Evolutionary conservation across 2,113 vertebrate species (phyloP).

Genomic region (Thalassarche chlororhynchos): DNA sequence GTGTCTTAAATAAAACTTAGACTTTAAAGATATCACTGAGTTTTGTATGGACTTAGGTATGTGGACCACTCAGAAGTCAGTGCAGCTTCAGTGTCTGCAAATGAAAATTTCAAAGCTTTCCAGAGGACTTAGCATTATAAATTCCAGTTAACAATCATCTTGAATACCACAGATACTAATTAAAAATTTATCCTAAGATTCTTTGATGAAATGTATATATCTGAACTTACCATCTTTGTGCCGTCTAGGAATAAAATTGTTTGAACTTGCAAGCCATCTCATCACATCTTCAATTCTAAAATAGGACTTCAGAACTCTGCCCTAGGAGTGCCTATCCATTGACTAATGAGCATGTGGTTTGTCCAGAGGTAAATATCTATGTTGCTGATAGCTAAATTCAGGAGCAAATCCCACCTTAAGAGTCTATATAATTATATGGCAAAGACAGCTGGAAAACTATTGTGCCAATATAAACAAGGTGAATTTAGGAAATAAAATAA

Average conservation of each 20-base stretch:
- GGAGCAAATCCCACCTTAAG: neutral
- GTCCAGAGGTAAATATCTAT: neutral
- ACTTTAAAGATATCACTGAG: neutral
- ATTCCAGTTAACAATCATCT: neutral
- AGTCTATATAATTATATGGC: neutral
- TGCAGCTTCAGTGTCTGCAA: neutral
- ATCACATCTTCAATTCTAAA: neutral
- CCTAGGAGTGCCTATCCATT: neutral
- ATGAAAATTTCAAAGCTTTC: neutral
- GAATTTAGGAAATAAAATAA: neutral
- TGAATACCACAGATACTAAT: neutral
- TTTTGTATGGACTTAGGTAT: neutral
- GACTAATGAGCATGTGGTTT: neutral
- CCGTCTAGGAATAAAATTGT: neutral
- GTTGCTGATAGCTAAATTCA: neutral
- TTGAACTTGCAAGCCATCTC: neutral
- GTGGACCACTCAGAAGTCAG: neutral
- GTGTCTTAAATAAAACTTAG: neutral
- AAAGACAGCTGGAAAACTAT: neutral
- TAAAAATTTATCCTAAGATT: neutral
- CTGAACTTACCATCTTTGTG: neutral
- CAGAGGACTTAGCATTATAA: neutral
- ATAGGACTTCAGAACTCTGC: neutral
- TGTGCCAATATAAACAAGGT: neutral
- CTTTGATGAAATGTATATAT: constrained; percentile 1